Percentiles rank a stretch among this genome's conserved stretches.
Evolutionary conservation across 2,888 invertebrate genomes (phyloP).

Genomic region (Caenorhabditis japonica): DNA sequence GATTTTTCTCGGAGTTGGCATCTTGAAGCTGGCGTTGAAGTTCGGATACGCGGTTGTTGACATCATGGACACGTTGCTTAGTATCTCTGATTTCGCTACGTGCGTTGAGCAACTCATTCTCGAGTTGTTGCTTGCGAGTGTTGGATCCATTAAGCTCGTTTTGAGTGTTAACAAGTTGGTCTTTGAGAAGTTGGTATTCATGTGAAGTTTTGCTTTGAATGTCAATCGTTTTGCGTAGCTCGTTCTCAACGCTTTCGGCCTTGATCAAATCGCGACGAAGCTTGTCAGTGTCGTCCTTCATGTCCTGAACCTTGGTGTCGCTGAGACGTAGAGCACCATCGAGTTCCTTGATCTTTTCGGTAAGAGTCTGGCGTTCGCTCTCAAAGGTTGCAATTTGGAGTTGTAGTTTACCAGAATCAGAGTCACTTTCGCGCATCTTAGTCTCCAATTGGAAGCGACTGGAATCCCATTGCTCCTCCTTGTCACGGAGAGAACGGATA

Average conservation of each 20-base stretch:
- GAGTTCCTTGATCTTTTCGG: conserved; percentile 74
- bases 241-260: conserved; percentile 72
- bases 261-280: conserved; percentile 71
- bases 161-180: conserved; percentile 67
- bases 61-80: conserved; percentile 74
- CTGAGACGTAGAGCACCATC: conserved; percentile 71
- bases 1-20: conserved; percentile 72
- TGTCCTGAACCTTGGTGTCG: conserved; percentile 72
- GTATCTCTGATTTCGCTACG: conserved; percentile 74
- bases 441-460: conserved; percentile 72
- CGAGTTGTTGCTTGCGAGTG: conserved; percentile 68
- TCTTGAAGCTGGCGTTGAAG: conserved; percentile 76
- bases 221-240: conserved; percentile 71
- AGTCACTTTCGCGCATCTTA: conserved; percentile 72
- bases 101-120: conserved; percentile 69
- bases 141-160: conserved; percentile 71
- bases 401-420: conserved; percentile 69
- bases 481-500: conserved; percentile 70
- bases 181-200: conserved; percentile 69
- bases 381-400: conserved; percentile 71
- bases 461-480: conserved; percentile 73
- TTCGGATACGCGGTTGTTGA: conserved; percentile 72
- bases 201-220: conserved; percentile 66
- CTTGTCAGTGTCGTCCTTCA: conserved; percentile 72
- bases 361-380: conserved; percentile 68